Evolutionary conservation across 2,888 invertebrate genomes (phyloP).

Genomic region (Catocala nupta): DNA sequence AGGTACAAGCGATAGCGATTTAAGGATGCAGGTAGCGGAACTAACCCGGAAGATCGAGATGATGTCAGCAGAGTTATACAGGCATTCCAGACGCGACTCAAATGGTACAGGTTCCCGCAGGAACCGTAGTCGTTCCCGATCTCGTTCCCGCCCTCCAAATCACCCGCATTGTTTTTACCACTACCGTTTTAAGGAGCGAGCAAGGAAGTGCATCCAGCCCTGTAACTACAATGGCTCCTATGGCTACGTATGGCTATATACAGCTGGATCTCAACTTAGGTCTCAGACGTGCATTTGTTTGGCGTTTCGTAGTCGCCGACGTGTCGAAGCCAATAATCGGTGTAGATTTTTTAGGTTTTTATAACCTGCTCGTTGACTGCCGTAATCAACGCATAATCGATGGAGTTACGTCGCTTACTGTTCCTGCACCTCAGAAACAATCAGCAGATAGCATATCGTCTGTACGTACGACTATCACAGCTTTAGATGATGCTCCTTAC

Average conservation of each 20-base stretch:
- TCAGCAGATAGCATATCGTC: constrained; percentile 17
- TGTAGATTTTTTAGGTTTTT: constrained; percentile 23
- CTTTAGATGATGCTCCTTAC: constrained; percentile 15
- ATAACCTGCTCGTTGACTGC: constrained; percentile 16
- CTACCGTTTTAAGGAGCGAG: too few species aligned
- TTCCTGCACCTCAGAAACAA: constrained; percentile 10
- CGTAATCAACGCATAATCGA: constrained; percentile 14
- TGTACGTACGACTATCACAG: constrained; percentile 21
- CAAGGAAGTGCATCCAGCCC: constrained; percentile 28
- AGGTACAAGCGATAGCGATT: background rate
- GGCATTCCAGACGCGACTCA: background rate
- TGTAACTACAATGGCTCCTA: constrained; percentile 50
- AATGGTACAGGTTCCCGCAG: background rate
- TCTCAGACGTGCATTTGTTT: constrained; percentile 44
- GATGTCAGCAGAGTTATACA: background rate
- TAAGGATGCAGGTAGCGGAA: background rate
- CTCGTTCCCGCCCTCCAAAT: constrained; percentile 16
- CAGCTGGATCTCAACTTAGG: constrained; percentile 29
- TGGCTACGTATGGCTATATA: constrained; percentile 41
- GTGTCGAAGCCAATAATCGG: constrained; percentile 52
- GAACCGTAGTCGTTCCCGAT: background rate
- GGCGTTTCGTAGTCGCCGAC: constrained; percentile 61
- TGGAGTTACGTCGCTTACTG: constrained; percentile 18
- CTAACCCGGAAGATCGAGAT: background rate
- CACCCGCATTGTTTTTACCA: constrained; percentile 45